Base-by-base conservation (phyloP, 2,797 vertebrate genomes). In the Miichthys miiuy region DNA sequence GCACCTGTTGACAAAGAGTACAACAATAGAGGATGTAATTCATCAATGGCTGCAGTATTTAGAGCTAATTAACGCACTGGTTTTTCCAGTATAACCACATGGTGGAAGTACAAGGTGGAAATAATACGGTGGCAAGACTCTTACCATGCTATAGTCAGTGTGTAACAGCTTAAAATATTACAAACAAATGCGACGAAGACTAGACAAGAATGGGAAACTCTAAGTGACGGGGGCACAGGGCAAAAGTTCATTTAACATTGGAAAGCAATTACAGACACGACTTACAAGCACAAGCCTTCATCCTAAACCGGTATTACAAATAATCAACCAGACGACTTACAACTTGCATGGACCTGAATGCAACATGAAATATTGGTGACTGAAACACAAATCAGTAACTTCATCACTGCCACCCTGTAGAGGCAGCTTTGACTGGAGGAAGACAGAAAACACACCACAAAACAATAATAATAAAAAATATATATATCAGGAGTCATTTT, bases 381-480 rank as follows among this genome's bases (percentile, higher is more conserved):
- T 61, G 25, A 47, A 64, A 71, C 47, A 85, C 23, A 76, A 68
- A 61, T 69, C 38, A 72, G 34, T 62, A 72, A 72, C 75, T 67
- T 70, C 20, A 54, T 46, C 2, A 44, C 17, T 63, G 61, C 55
- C 23, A 38, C 14, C 0, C 3, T 58, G 65, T 0, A 10, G 34
- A 38, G 41, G 60, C 56, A 72, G 72, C 48, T 71, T 41, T 70
- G 41, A 79, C 48, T 44, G 1, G 63, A 54, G 81, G 85, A 90
- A 88, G 85, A 90, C 87, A 72, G 27, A 57, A 82, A 77, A 82
- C 25, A 82, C 68, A 47, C 6, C 55, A 83, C 20, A 0, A 54
- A n/a, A 83, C 3, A 62, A 27, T 23, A 42, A 69, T 8, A 61
- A 52, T 38, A 21, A 13, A 44, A 4, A 64, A 34, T 34, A 7